Base-by-base conservation (phyloP, 35 echinoderm and acorn worm species). In the Lytechinus variegatus region DNA sequence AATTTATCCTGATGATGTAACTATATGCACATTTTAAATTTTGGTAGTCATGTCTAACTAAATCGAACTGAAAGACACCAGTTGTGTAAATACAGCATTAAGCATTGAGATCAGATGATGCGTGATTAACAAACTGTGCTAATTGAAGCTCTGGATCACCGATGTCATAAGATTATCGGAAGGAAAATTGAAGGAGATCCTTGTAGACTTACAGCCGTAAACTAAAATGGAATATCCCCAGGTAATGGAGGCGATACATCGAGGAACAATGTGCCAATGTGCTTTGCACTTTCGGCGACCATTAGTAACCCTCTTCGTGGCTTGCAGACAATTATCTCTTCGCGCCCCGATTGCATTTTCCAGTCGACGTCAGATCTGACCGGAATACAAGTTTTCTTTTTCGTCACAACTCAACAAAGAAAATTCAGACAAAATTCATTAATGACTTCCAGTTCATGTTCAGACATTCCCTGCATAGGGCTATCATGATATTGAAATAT, bases 381-480 rank as follows among this genome's bases (percentile, higher is more conserved):
- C 66, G 66, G 21, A 79, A n/a, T 3, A n/a, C 21, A 79, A 24
- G 21, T 79, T 24, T 5, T 79, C 5, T 7, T 19, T 7, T 19
- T 79, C 66, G 21, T 79, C 66, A 24, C 3, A 79, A 7, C 66
- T 79, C 66, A 79, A n/a, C 66, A n/a, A 24, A 79, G 66, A 79
- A 79, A 79, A 24, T 24, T n/a, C 7, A 5, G 16, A 5, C 21
- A 16, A 79, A 24, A 24, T 79, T 79, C 16, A 79, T 79, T 79
- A 79, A 79, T 79, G 66, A 79, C 66, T 79, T 79, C 66, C 66
- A 79, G n/a, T 79, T 79, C 66, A 79, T 79, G 66, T 79, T 79
- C 66, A 79, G 21, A 79, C 66, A 79, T 79, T 24, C 66, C n/a
- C 7, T 79, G 66, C 21, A 24, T 79, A 44, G 66, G 19, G 24